Percentiles rank a stretch among this genome's conserved stretches.
phyloP scores from a whole-genome alignment of 2,888 invertebrate genomes.

The Pollenia labialis region DNA sequence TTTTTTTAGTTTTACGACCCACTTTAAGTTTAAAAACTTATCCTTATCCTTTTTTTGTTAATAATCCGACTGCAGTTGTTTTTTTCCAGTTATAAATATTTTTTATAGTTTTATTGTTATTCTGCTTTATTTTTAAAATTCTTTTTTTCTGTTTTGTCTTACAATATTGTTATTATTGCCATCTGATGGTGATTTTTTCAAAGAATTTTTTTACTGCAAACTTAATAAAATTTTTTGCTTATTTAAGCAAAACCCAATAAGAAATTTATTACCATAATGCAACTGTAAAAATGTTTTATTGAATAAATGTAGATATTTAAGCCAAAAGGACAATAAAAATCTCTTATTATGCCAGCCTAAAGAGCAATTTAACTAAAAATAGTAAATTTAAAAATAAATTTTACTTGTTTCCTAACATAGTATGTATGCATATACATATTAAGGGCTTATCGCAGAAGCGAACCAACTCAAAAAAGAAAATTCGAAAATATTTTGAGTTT shows the following conservation, averaged over 20 bases:
- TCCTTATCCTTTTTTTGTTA: conserved; percentile 58
- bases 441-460: no score
- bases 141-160: conserved; percentile 27
- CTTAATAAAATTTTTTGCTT: not conserved
- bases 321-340: no score
- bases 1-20: conserved; percentile 46
- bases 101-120: not conserved
- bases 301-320: no score
- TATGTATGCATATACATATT: no score
- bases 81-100: conserved; percentile 25
- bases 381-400: no score
- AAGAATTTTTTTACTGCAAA: conserved; percentile 28
- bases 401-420: no score
- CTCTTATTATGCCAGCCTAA: no score
- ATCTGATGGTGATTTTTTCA: conserved; percentile 35
- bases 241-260: not conserved
- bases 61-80: conserved; percentile 34
- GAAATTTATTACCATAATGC: not conserved
- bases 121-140: conserved; percentile 14
- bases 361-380: no score
- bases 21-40: conserved; percentile 36
- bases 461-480: no score
- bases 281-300: no score
- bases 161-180: conserved; percentile 47
- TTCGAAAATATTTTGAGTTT: no score